A percentile compares a stretch with the other conserved stretches of the same genome.
Evolutionary conservation across 2,888 invertebrate species (phyloP).

Genomic region (Blomia tropicalis): DNA sequence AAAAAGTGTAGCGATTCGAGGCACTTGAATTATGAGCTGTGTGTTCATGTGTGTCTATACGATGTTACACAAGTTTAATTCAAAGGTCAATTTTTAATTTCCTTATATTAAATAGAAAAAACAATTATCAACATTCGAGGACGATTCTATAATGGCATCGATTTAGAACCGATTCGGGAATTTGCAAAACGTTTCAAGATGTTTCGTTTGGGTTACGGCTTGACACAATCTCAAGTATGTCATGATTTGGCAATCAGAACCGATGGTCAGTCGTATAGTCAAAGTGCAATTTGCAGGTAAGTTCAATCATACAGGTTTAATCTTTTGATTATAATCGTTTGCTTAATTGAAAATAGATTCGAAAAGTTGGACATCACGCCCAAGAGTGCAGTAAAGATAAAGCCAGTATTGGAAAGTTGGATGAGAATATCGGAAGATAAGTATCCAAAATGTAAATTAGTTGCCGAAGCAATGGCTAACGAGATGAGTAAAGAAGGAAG

Average conservation of each 20-base stretch:
- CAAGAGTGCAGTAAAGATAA: constrained; percentile 97
- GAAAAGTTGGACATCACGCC: constrained; percentile 98
- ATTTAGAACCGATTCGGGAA: constrained; percentile 92
- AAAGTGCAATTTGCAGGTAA: constrained; percentile 98
- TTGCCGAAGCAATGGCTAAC: background rate
- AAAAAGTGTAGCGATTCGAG: background rate
- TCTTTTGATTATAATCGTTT: background rate
- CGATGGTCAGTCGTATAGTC: constrained; percentile 94
- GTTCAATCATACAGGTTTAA: constrained; percentile 29
- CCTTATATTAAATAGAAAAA: background rate
- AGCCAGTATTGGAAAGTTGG: constrained; percentile 94
- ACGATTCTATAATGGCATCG: constrained; percentile 56
- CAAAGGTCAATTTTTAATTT: background rate
- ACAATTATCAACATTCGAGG: background rate
- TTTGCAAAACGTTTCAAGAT: constrained; percentile 94
- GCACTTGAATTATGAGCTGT: no score
- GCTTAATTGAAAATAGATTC: constrained; percentile 51
- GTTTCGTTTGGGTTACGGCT: constrained; percentile 71
- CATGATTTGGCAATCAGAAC: constrained; percentile 77
- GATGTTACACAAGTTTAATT: constrained; percentile 15
- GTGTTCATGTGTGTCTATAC: background rate
- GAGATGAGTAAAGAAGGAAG: background rate
- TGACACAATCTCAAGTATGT: constrained; percentile 94
- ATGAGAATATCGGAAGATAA: constrained; percentile 98
- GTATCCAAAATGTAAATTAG: constrained; percentile 40